Conservation (phyloP, 2,888 invertebrate species). For the Globia sparganii region DNA sequence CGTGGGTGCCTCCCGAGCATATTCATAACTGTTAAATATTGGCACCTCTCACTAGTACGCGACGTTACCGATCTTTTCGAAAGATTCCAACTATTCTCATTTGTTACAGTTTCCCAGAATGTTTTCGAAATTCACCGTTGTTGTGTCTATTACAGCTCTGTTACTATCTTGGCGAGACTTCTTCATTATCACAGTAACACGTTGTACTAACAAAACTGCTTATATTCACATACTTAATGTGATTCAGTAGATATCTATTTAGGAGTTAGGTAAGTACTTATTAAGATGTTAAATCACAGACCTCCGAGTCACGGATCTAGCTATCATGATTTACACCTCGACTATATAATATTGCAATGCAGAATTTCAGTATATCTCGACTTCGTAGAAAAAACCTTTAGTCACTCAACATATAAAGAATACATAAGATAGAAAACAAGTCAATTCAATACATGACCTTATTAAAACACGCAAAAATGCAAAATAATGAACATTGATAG, state of each 20-base stretch:
- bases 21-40: constrained; percentile 86
- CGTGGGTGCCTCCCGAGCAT: constrained; percentile 85
- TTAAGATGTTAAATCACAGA: constrained; percentile 43
- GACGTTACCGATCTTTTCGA: constrained; percentile 62
- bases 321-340: constrained; percentile 18
- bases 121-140: constrained; percentile 62
- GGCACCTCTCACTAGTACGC: constrained; percentile 80
- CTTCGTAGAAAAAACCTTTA: constrained; percentile 12
- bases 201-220: constrained; percentile 31
- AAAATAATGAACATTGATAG: constrained; percentile 44
- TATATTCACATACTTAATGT: constrained; percentile 13
- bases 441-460: constrained; percentile 26
- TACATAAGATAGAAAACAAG: background rate
- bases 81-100: constrained; percentile 69
- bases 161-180: constrained; percentile 38
- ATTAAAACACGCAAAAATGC: constrained; percentile 31
- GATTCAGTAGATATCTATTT: constrained; percentile 48
- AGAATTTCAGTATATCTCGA: constrained; percentile 13
- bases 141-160: constrained; percentile 53
- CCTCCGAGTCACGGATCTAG: constrained; percentile 41
- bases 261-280: constrained; percentile 17
- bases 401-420: background rate
- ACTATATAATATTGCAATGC: constrained; percentile 12
- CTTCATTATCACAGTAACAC: constrained; percentile 34
- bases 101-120: constrained; percentile 66